These are phyloP conservation scores for Erinaceus europaeus DNA, from an alignment of 2,113 vertebrate genomes.

Conservation along the genomic window DNA sequence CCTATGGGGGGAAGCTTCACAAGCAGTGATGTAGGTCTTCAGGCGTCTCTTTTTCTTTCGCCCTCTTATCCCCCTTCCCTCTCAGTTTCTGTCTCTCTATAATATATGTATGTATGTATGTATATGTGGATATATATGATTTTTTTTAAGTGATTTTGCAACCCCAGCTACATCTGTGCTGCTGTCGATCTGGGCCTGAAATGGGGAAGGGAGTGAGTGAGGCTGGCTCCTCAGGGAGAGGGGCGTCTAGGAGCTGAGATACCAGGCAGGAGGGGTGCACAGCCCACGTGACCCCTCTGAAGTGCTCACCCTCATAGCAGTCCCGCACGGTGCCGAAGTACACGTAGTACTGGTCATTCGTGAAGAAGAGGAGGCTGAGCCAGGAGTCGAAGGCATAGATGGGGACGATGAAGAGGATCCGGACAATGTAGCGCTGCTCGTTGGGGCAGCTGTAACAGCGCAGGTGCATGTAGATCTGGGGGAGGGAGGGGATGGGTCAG, in stretches of 20 bases:
- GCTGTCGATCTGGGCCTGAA: neutral
- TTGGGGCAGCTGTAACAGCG: slow-evolving; percentile 96
- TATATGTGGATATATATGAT: too few species aligned
- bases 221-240: neutral
- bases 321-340: slow-evolving; percentile 96
- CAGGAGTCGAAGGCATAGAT: slow-evolving; percentile 98
- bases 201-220: neutral
- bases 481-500: neutral
- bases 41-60: too few species aligned
- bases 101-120: too few species aligned
- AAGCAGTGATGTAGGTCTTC: too few species aligned
- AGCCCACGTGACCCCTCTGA: too few species aligned
- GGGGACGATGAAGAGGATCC: slow-evolving; percentile 97
- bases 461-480: slow-evolving; percentile 98
- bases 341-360: slow-evolving; percentile 98
- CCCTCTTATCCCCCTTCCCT: too few species aligned
- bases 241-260: neutral
- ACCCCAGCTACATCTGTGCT: fast-evolving
- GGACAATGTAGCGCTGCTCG: slow-evolving; percentile 95
- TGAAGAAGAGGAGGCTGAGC: slow-evolving; percentile 99
- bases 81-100: too few species aligned
- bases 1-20: too few species aligned
- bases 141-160: too few species aligned
- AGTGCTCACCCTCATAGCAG: slow-evolving; percentile 94
- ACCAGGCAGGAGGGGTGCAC: neutral